phyloP scores from a whole-genome alignment of 1,140 invertebrate species.

The Nebria ingens region DNA sequence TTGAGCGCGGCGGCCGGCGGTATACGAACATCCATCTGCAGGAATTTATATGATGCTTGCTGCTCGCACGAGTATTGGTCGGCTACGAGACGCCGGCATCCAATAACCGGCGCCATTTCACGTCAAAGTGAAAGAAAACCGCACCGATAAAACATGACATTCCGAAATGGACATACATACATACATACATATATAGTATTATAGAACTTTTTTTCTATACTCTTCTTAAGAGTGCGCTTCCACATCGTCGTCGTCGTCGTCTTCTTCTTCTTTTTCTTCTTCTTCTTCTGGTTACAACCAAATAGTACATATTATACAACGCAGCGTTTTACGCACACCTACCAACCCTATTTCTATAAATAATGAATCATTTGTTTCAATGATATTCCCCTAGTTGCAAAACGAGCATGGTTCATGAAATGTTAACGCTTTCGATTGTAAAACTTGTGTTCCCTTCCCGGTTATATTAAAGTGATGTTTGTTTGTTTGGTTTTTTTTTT shows the following conservation, averaged over 20 bases:
- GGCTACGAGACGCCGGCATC: slow-evolving; percentile 23
- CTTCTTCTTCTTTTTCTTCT: too few species aligned
- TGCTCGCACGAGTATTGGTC: slow-evolving; percentile 26
- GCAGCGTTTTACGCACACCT: too few species aligned
- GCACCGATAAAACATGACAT: slow-evolving; percentile 33
- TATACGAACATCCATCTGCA: slow-evolving; percentile 21
- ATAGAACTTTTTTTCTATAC: background rate
- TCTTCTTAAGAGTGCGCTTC: background rate
- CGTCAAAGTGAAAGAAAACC: slow-evolving; percentile 32
- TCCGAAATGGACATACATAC: slow-evolving; percentile 25
- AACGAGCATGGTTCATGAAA: slow-evolving; percentile 15
- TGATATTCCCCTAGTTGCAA: slow-evolving; percentile 17
- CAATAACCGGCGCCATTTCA: slow-evolving; percentile 31
- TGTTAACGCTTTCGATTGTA: slow-evolving; percentile 19
- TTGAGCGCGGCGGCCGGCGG: background rate
- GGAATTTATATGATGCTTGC: slow-evolving; percentile 32
- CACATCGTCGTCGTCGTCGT: background rate
- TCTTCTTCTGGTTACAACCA: too few species aligned
- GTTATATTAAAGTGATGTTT: slow-evolving; percentile 15
- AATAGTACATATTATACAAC: too few species aligned
- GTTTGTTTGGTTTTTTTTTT: slow-evolving; percentile 9
- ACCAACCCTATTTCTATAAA: too few species aligned
- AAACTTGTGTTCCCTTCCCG: slow-evolving; percentile 14
- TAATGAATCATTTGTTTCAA: slow-evolving; percentile 16
- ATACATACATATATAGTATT: background rate